Conservation (phyloP, 2,888 invertebrate genomes). For the Andrena haemorrhoa region DNA sequence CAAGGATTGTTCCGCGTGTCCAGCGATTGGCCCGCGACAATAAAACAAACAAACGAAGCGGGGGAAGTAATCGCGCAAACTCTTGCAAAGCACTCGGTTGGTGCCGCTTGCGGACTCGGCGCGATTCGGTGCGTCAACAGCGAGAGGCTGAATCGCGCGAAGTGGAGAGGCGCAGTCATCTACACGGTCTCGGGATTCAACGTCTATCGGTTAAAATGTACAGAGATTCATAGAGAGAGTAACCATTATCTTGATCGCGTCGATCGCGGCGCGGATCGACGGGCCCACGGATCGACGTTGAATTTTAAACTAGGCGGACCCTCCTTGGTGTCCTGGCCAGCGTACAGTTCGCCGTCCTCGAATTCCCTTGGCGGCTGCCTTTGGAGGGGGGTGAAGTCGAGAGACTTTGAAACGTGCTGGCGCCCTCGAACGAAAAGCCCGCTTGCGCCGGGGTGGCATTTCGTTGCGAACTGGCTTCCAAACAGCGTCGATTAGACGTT, state of each 20-base stretch:
- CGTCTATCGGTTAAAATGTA: slow-evolving; percentile 52
- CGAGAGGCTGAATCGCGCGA: slow-evolving; percentile 17
- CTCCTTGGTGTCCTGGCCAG: slow-evolving; percentile 3
- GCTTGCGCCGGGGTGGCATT: slow-evolving; percentile 8
- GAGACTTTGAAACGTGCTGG: neutral
- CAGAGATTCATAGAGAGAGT: slow-evolving; percentile 27
- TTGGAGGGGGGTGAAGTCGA: too few species aligned
- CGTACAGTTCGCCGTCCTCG: slow-evolving; percentile 20
- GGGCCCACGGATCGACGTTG: slow-evolving; percentile 13
- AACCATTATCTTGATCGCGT: slow-evolving; percentile 16
- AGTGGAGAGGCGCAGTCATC: slow-evolving; percentile 17
- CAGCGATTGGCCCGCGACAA: slow-evolving; percentile 8
- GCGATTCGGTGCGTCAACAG: neutral
- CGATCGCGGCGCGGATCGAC: neutral
- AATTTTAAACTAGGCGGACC: slow-evolving; percentile 32
- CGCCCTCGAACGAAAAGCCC: slow-evolving; percentile 11
- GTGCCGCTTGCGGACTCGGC: neutral
- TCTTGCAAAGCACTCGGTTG: neutral
- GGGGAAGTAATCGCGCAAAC: slow-evolving; percentile 13
- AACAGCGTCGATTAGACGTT: slow-evolving; percentile 54
- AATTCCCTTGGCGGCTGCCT: neutral
- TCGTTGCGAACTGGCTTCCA: slow-evolving; percentile 27
- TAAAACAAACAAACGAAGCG: slow-evolving; percentile 15
- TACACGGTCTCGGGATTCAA: slow-evolving; percentile 18
- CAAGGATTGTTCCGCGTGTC: slow-evolving; percentile 19